Conservation (phyloP, 2,888 invertebrate species). For the Polia nebulosa region DNA sequence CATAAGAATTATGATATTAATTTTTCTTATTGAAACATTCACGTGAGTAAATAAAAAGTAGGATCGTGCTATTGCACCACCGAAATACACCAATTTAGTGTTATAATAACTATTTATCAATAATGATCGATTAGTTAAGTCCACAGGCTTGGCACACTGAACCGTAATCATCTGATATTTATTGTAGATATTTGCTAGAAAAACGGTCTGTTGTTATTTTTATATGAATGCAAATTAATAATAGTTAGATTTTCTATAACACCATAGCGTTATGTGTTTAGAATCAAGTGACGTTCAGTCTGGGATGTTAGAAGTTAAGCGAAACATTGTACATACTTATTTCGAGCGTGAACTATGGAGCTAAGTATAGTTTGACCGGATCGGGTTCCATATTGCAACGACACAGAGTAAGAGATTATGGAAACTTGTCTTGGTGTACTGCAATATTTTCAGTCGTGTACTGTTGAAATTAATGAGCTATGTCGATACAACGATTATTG, state of each 20-base stretch:
- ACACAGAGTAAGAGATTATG: conserved; percentile 33
- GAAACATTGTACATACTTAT: conserved; percentile 67
- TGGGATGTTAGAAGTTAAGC: conserved; percentile 65
- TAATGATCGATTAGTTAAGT: conserved; percentile 82
- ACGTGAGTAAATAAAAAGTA: conserved; percentile 82
- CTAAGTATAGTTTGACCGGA: conserved; percentile 56
- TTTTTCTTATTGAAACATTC: conserved; percentile 82
- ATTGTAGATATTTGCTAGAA: conserved; percentile 89
- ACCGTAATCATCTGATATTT: conserved; percentile 83
- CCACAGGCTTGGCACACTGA: conserved; percentile 86
- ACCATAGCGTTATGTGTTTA: conserved; percentile 81
- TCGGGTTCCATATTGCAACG: conserved; percentile 52
- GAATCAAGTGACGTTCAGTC: conserved; percentile 59
- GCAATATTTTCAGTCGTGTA: conserved; percentile 40
- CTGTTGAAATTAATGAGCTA: conserved; percentile 81
- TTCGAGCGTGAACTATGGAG: conserved; percentile 61
- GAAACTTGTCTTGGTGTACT: conserved; percentile 31
- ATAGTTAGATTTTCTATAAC: conserved; percentile 89
- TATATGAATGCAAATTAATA: conserved; percentile 89
- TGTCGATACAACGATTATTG: conserved; percentile 86
- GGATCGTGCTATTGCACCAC: conserved; percentile 90
- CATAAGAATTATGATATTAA: conserved; percentile 71
- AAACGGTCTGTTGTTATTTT: conserved; percentile 89
- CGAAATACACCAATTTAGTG: conserved; percentile 88
- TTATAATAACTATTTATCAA: conserved; percentile 77